A percentile compares a stretch with the other conserved stretches of the same genome.
Conservation (phyloP, 2,113 vertebrate species). For the Talpa occidentalis region DNA sequence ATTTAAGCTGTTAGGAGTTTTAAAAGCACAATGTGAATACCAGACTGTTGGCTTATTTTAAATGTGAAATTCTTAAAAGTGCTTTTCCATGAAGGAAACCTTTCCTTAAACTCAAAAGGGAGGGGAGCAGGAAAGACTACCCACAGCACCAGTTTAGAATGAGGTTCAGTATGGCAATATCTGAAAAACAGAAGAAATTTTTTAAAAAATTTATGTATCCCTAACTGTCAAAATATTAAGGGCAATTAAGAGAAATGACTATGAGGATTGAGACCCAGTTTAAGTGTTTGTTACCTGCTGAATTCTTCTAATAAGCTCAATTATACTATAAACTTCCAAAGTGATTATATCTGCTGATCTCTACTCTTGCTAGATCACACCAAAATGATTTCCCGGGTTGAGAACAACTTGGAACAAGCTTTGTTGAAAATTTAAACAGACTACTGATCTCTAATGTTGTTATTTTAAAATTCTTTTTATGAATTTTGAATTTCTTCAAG, state of each 20-base stretch:
- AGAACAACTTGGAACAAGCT: conserved; percentile 64
- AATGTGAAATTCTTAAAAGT: conserved; percentile 71
- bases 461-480: conserved; percentile 64
- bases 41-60: conserved; percentile 74
- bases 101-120: conserved; percentile 60
- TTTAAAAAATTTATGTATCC: conserved; percentile 61
- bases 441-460: conserved; percentile 71
- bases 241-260: conserved; percentile 64
- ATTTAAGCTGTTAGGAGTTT: conserved; percentile 44
- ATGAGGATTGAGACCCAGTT: conserved; percentile 57
- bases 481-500: conserved; percentile 70
- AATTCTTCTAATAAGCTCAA: conserved; percentile 61
- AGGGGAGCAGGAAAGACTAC: conserved; percentile 45
- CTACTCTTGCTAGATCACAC: conserved; percentile 69
- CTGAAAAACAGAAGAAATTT: conserved; percentile 66
- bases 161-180: conserved; percentile 80
- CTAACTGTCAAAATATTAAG: conserved; percentile 72
- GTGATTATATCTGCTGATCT: conserved; percentile 55
- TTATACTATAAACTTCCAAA: conserved; percentile 62
- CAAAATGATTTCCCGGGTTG: conserved; percentile 63
- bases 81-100: conserved; percentile 65
- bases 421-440: conserved; percentile 70
- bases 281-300: conserved; percentile 47
- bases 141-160: conserved; percentile 84
- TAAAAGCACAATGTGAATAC: conserved; percentile 78